Conservation (phyloP, 2,888 invertebrate species). For the Polymixis lichenea region DNA sequence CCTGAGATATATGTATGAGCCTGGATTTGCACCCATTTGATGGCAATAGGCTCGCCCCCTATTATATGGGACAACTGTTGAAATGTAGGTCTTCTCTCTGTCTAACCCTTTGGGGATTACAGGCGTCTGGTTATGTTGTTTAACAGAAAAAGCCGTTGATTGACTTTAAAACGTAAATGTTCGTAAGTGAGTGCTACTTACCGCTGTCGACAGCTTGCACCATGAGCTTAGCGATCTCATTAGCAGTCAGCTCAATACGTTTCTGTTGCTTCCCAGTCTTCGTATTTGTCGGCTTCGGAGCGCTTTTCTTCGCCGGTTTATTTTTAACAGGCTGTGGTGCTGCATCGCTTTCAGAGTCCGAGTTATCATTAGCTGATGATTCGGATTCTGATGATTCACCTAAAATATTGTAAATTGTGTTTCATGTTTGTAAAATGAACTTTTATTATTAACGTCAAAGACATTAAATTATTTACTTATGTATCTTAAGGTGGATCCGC, state of each 20-base stretch:
- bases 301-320: conserved; percentile 67
- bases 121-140: too few relatives aligned
- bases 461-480: neutral
- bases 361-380: conserved; percentile 71
- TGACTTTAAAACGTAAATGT: conserved; percentile 7
- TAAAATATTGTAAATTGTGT: conserved; percentile 42
- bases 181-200: conserved; percentile 66
- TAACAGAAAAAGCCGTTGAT: too few relatives aligned
- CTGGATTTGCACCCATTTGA: too few relatives aligned
- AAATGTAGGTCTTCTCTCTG: too few relatives aligned
- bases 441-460: neutral
- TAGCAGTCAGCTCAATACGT: conserved; percentile 80
- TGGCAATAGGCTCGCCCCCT: too few relatives aligned
- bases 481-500: too few relatives aligned
- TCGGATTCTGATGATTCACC: conserved; percentile 77
- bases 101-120: too few relatives aligned
- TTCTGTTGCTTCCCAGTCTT: conserved; percentile 66
- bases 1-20: too few relatives aligned
- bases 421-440: neutral
- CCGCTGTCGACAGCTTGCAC: conserved; percentile 85
- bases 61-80: too few relatives aligned
- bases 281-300: conserved; percentile 59
- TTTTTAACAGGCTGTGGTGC: conserved; percentile 67
- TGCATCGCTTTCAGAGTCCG: conserved; percentile 72
- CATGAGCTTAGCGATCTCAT: conserved; percentile 83